Conservation (phyloP, 2,113 vertebrate genomes). For the Opisthocomus hoazin region DNA sequence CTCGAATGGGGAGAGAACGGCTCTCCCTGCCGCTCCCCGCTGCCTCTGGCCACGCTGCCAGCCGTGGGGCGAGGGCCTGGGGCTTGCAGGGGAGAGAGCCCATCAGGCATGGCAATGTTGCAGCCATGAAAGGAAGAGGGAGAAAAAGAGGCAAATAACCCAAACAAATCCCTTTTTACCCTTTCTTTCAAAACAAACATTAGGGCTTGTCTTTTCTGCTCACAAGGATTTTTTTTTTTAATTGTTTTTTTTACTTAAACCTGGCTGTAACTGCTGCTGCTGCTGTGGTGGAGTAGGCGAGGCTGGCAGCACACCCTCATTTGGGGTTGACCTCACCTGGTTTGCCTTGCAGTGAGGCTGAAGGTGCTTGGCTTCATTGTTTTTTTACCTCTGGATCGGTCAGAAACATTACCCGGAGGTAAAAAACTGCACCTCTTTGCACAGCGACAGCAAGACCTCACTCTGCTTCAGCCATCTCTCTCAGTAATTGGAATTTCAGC, state of each 20-base stretch:
- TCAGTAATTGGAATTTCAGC: constrained; percentile 28
- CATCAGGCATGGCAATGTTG: accelerated
- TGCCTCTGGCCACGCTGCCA: background rate
- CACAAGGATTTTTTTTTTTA: background rate
- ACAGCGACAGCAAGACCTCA: background rate
- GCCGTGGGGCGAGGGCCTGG: accelerated
- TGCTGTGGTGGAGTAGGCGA: background rate
- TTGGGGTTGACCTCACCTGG: background rate
- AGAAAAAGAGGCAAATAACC: background rate
- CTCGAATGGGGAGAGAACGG: too few relatives aligned
- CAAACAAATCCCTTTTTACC: background rate
- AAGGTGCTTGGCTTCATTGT: background rate
- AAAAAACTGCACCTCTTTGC: background rate
- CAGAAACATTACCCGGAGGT: background rate
- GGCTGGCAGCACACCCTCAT: background rate
- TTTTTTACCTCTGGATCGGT: background rate
- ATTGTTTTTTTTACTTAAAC: background rate
- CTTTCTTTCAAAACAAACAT: background rate
- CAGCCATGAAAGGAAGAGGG: background rate
- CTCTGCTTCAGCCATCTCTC: constrained; percentile 1
- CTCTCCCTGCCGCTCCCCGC: background rate
- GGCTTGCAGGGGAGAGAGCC: background rate
- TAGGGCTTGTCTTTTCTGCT: background rate
- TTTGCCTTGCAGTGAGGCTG: background rate
- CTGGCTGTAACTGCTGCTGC: too few relatives aligned